Conservation (phyloP, 1,140 invertebrate species). For the Triops cancriformis region DNA sequence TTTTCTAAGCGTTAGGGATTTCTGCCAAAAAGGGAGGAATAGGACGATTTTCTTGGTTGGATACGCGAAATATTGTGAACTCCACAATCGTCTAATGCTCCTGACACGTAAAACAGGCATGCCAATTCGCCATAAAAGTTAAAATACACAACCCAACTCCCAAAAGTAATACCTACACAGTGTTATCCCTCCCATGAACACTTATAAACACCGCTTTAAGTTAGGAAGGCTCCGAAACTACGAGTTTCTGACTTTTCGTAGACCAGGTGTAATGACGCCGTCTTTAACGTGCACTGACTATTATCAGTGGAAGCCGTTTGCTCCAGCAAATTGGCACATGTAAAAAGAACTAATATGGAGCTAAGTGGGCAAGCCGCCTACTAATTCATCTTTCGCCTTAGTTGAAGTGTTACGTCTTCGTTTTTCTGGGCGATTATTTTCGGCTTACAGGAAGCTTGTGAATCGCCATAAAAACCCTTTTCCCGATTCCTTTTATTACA, state of each 20-base stretch:
- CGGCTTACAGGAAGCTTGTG: neutral
- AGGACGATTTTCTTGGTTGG: too few species aligned
- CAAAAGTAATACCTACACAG: neutral
- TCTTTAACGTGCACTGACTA: neutral
- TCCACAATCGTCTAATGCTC: too few species aligned
- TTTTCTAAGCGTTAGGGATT: too few species aligned
- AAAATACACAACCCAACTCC: too few species aligned
- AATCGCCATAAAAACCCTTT: neutral
- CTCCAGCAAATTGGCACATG: neutral
- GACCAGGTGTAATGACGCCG: neutral
- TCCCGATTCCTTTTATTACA: neutral
- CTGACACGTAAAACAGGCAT: neutral
- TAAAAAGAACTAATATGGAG: conserved; percentile 7
- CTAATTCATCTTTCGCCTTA: neutral
- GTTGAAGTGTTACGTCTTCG: neutral
- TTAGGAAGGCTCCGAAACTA: neutral
- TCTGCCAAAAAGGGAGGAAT: too few species aligned
- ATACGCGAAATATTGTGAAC: too few species aligned
- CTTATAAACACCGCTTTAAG: neutral
- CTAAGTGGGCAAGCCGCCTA: conserved; percentile 6
- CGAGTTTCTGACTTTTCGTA: neutral
- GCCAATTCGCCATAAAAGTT: neutral
- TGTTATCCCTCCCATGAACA: neutral
- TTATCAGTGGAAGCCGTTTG: neutral
- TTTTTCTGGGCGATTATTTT: neutral